Evolutionary conservation across 92 coral and sea anemone species (phyloP), one percentile per base, ranked within the genome.

Genomic region (Palythoa heliodiscus): DNA sequence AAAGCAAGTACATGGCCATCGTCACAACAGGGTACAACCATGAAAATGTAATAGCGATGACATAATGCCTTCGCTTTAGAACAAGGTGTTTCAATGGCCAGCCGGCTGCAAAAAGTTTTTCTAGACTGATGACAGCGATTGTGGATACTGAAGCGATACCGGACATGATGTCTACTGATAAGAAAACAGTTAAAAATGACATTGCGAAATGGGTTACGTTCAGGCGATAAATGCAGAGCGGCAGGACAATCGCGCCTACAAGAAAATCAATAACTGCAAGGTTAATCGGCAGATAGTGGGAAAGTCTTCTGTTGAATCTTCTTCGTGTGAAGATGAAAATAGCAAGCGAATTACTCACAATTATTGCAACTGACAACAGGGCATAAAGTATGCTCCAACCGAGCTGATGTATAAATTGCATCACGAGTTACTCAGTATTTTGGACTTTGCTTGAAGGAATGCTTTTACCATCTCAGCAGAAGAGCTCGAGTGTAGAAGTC

Each of bases 81-180:
- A 73, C 40, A 13, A 25, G 60, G 25, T 73, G 29, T 48, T 48
- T 73, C 10, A 57, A 73, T 14, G 60, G 78, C 29, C 78, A 73
- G 19, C 60, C 29, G 11, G 58, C 39, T 12, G 58, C 78, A 13
- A 10, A 73, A 73, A 47, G 60, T 73, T 23, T 73, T 48, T 73
- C 73, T 13, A 69, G 10, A 19, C 14, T 23, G 17, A 69, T 69
- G 29, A 69, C 25, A 10, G 73, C 35, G 22, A 69, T 69, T 10
- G 73, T 69, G 29, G 43, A 3, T 24, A 69, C 39, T 10, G 73
- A 69, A 22, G 73, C 39, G 25, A 69, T 23, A 4, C 73, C 73
- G 17, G 73, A 13, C 22, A 37, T 69, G 35, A 69, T 22, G 39
- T 69, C 73, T 7, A 24, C 39, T 23, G 73, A 13, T 7, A 53